Base-by-base conservation (phyloP, 1,140 invertebrate species). In the Ruditapes philippinarum region DNA sequence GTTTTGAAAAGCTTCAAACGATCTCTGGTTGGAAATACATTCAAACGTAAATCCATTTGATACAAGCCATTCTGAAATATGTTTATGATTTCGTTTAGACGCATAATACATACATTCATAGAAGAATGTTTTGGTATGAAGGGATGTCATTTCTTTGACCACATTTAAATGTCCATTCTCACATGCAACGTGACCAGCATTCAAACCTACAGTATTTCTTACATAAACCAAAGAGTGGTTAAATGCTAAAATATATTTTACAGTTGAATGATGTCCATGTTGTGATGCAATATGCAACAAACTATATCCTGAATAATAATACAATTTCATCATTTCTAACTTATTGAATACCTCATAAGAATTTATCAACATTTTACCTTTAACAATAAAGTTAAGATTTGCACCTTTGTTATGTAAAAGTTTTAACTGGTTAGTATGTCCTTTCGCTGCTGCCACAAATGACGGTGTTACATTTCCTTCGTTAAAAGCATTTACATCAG, bases 371-470 rank as follows among this genome's bases (percentile, higher is more conserved):
- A 62, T 42, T 12, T 81, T n/a, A 3, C 38, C 31, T 57, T 62
- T 28, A n/a, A 45, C 33, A 14, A 2, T n/a, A 65, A 81, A 81
- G 12, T 81, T n/a, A 11, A 81, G 3, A 65, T 65, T 12, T 28
- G 79, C 79, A 42, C 79, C 57, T n/a, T 81, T 81, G n/a, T 22
- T 38, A 1, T 62, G 33, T 33, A 81, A 42, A 1, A 81, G n/a
- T n/a, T 36, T 57, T 65, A 81, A 40, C 40, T 81, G 79, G 14
- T 45, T 57, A 9, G 65, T 40, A 42, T 81, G 31, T n/a, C 79
- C 79, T 65, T 65, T 81, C 17, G 79, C 54, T 0, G 79, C 54
- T n/a, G 79, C 79, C 25, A 81, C 40, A 57, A 81, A 81, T 7
- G 57, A 36, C 0, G 79, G 54, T 11, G 79, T 81, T 5, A 65